phyloP scores from a whole-genome alignment of 2,888 invertebrate species.

The Eulithis testata region DNA sequence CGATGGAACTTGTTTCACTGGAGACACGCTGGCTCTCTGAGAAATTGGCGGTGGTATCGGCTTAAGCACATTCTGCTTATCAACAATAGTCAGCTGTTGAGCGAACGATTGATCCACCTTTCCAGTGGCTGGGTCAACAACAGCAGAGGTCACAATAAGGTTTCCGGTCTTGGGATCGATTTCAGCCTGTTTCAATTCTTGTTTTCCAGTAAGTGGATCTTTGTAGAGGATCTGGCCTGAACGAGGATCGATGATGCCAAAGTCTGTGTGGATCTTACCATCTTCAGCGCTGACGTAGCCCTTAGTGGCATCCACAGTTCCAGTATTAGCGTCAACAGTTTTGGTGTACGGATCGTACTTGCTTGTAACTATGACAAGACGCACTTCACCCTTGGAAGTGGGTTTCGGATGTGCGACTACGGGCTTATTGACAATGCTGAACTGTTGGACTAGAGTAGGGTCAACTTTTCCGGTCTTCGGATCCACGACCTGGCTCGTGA shows the following conservation, averaged over 20 bases:
- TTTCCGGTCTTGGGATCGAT: conserved; percentile 85
- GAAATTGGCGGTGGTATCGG: conserved; percentile 60
- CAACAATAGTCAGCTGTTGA: conserved; percentile 81
- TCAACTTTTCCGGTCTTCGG: conserved; percentile 85
- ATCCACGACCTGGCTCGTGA: conserved; percentile 83
- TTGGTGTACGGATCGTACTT: conserved; percentile 86
- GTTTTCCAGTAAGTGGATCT: conserved; percentile 85
- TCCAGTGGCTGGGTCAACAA: conserved; percentile 85
- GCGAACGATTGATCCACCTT: conserved; percentile 84
- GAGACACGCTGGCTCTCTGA: conserved; percentile 68
- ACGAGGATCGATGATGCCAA: conserved; percentile 85
- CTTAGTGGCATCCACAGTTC: conserved; percentile 81
- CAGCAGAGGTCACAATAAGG: conserved; percentile 82
- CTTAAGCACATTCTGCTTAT: conserved; percentile 76
- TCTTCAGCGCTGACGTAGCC: conserved; percentile 81
- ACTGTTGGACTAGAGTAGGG: conserved; percentile 82
- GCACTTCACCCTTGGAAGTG: conserved; percentile 70
- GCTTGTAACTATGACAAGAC: conserved; percentile 76
- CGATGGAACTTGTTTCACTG: conserved; percentile 63
- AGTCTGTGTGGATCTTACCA: conserved; percentile 85
- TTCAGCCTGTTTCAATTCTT: conserved; percentile 86
- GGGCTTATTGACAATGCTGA: conserved; percentile 75
- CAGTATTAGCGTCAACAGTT: conserved; percentile 82
- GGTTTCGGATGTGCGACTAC: conserved; percentile 72
- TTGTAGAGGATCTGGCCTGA: conserved; percentile 85